Evolutionary conservation across 2,113 vertebrate genomes (phyloP).

Genomic region (Poeciliopsis occidentalis): DNA sequence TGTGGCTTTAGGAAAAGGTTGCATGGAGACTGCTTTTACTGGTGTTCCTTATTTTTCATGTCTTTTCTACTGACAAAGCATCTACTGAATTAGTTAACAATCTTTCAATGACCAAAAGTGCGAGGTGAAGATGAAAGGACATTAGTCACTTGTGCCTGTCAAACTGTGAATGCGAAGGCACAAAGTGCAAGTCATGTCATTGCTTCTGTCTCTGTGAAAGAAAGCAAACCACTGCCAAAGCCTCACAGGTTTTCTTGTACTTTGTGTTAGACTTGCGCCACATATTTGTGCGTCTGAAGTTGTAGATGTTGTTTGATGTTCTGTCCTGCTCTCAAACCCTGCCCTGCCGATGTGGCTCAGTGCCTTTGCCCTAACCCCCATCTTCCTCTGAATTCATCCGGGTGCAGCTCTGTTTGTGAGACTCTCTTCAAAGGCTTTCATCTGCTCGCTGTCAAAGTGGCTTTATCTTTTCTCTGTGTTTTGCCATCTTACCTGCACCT

Average conservation of each 20-base stretch:
- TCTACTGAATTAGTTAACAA: neutral
- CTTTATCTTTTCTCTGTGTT: constrained; percentile 19
- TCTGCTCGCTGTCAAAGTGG: constrained; percentile 29
- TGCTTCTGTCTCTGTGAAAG: constrained; percentile 8
- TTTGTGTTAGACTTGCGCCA: neutral
- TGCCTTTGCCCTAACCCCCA: neutral
- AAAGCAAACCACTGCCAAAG: constrained; percentile 16
- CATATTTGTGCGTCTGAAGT: neutral
- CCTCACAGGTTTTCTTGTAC: neutral
- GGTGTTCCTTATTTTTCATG: neutral
- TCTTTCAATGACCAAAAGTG: constrained; percentile 48
- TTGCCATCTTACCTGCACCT: constrained; percentile 32
- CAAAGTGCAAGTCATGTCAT: constrained; percentile 22
- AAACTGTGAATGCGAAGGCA: constrained; percentile 34
- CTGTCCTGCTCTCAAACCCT: neutral
- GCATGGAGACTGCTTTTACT: neutral
- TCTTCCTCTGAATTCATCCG: constrained; percentile 7
- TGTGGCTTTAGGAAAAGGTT: neutral
- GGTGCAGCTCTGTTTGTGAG: constrained; percentile 42
- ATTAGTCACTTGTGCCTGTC: constrained; percentile 30
- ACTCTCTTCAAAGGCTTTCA: constrained; percentile 50
- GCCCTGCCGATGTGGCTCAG: neutral
- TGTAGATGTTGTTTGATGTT: neutral
- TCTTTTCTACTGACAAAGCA: constrained; percentile 1
- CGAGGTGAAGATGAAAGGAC: constrained; percentile 12